Percentiles rank a stretch among this genome's conserved stretches.
These are phyloP conservation scores for Rhinogobio ventralis DNA, from an alignment of 2,797 vertebrate genomes.

Conservation along the genomic window DNA sequence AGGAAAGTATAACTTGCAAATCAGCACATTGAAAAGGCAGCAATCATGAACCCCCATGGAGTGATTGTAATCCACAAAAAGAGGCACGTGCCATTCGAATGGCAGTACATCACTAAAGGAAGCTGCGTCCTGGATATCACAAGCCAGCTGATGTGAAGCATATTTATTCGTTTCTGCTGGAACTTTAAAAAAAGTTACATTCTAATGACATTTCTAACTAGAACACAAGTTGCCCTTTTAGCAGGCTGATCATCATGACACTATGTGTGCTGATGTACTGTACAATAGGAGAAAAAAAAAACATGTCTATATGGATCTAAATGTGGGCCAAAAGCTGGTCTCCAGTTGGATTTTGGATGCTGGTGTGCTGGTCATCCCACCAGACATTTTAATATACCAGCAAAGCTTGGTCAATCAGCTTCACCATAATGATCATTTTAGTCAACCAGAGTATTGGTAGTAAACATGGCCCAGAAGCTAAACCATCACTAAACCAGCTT, in stretches of 20 bases:
- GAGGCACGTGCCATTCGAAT: slow-evolving; percentile 4
- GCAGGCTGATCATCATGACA: background rate
- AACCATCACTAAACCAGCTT: background rate
- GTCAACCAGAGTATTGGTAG: background rate
- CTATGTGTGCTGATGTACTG: background rate
- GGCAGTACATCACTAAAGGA: slow-evolving; percentile 2
- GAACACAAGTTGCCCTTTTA: background rate
- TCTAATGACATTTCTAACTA: background rate
- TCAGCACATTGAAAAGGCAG: slow-evolving; percentile 43
- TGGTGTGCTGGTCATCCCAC: background rate
- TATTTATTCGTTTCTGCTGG: background rate
- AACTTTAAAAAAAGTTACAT: background rate
- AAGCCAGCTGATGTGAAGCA: background rate
- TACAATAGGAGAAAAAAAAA: background rate
- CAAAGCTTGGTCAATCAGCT: background rate
- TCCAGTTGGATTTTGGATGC: background rate
- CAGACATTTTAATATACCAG: background rate
- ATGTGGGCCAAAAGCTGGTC: background rate
- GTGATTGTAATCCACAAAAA: slow-evolving; percentile 39
- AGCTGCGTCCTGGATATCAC: background rate
- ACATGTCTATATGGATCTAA: background rate
- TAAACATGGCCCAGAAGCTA: background rate
- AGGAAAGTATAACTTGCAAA: background rate
- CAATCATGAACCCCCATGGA: slow-evolving; percentile 42
- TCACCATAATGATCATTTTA: background rate